These are phyloP conservation scores for Achroia grisella DNA, from an alignment of 1,140 invertebrate species.

Conservation along the genomic window DNA sequence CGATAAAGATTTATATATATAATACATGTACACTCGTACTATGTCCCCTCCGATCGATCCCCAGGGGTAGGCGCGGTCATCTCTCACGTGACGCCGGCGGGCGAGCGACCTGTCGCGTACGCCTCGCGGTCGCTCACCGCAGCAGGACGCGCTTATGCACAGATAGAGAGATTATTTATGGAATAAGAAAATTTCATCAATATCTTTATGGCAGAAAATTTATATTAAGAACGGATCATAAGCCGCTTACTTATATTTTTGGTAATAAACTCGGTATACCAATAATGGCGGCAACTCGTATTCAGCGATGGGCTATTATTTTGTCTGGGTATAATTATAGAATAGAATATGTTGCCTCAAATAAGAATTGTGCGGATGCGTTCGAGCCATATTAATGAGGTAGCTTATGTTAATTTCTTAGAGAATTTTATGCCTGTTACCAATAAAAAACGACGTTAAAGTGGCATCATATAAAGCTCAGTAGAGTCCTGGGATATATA, in stretches of 20 bases:
- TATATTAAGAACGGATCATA: conserved; percentile 51
- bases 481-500: conserved; percentile 1
- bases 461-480: conserved; percentile 15
- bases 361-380: too few relatives aligned
- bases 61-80: conserved; percentile 62
- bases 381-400: too few relatives aligned
- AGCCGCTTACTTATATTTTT: conserved; percentile 62
- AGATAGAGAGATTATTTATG: conserved; percentile 47
- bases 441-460: conserved; percentile 11
- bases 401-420: too few relatives aligned
- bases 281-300: conserved; percentile 26
- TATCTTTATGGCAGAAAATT: conserved; percentile 33
- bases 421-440: too few relatives aligned
- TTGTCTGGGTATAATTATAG: conserved; percentile 29
- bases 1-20: too few relatives aligned
- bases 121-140: conserved; percentile 37
- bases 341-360: too few relatives aligned
- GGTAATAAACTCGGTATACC: conserved; percentile 34
- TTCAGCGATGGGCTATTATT: conserved; percentile 10
- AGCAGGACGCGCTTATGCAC: conserved; percentile 24
- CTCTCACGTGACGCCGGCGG: conserved; percentile 23
- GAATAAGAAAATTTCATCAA: conserved; percentile 51
- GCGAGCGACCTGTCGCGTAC: conserved; percentile 60
- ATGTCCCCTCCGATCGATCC: too few relatives aligned
- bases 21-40: too few relatives aligned